A percentile compares a stretch with the other conserved stretches of the same genome.
Conservation (phyloP, 37 sponge, comb jelly and placozoan genomes). For the Diacarnus erythraeanus region DNA sequence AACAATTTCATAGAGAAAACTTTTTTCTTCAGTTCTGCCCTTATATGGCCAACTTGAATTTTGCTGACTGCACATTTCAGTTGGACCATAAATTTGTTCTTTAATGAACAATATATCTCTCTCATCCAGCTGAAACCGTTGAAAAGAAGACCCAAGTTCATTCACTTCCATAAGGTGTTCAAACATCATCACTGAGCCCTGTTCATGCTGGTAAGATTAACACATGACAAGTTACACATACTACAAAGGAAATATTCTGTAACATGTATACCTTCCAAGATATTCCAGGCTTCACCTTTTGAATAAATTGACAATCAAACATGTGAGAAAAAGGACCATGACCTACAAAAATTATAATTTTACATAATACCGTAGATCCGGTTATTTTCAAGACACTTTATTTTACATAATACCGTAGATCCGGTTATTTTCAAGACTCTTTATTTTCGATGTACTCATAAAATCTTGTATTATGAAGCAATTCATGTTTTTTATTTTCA, state of each 20-base stretch:
- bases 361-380: not conserved
- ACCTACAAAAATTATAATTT: slow-evolving; percentile 35
- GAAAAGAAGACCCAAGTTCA: slow-evolving; percentile 44
- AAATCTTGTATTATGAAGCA: too few species aligned
- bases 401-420: too few species aligned
- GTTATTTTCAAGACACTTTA: too few species aligned
- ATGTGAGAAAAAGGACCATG: slow-evolving; percentile 97
- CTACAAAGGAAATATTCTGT: not conserved
- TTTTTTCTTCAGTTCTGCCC: slow-evolving; percentile 80
- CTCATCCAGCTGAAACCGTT: slow-evolving; percentile 58
- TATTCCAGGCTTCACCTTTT: slow-evolving; percentile 21
- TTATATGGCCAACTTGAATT: slow-evolving; percentile 65
- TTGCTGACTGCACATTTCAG: slow-evolving; percentile 23
- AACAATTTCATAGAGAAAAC: slow-evolving; percentile 98
- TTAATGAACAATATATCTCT: slow-evolving; percentile 83
- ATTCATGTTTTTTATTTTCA: too few species aligned
- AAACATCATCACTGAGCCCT: slow-evolving; percentile 87
- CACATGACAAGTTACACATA: not conserved
- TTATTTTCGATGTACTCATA: too few species aligned
- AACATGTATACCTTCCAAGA: slow-evolving; percentile 25
- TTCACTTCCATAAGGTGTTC: slow-evolving; percentile 77
- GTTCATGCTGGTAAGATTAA: slow-evolving; percentile 71
- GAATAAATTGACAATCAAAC: slow-evolving; percentile 88
- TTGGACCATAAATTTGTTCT: slow-evolving; percentile 84
- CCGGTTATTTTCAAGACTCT: too few species aligned